These are phyloP conservation scores for Parazoanthus atlanticus DNA, from an alignment of 92 coral and sea anemone genomes.

Conservation along the genomic window DNA sequence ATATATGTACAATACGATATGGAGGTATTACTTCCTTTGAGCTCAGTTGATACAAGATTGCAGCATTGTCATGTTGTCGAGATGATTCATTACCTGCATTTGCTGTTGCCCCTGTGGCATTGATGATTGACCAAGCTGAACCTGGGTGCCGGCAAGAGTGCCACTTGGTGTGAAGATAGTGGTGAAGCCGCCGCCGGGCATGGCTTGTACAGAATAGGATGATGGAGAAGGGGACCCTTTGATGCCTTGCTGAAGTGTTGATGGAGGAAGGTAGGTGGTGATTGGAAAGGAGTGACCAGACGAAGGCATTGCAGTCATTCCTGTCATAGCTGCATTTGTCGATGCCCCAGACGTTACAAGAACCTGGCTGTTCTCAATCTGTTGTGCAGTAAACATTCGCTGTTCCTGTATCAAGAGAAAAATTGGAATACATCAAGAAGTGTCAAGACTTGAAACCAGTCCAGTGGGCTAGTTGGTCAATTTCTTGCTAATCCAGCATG, in stretches of 20 bases:
- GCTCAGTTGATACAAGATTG: conserved; percentile 43
- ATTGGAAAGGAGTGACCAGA: conserved; percentile 96
- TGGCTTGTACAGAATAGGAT: conserved; percentile 93
- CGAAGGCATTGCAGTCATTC: conserved; percentile 92
- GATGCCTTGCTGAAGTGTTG: conserved; percentile 76
- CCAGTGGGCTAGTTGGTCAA: too few relatives aligned
- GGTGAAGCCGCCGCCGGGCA: conserved; percentile 96
- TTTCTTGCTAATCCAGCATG: not conserved
- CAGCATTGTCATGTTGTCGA: conserved; percentile 46
- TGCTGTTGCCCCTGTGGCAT: conserved; percentile 80
- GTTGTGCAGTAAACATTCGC: conserved; percentile 88
- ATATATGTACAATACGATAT: not conserved
- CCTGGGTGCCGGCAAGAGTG: conserved; percentile 61
- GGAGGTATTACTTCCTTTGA: conserved; percentile 2
- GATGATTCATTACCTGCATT: conserved; percentile 53
- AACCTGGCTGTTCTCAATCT: conserved; percentile 85
- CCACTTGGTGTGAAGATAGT: conserved; percentile 96
- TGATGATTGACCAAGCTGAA: conserved; percentile 81
- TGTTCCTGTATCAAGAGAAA: conserved; percentile 74
- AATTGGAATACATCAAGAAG: not conserved
- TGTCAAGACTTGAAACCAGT: not conserved
- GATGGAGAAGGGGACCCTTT: conserved; percentile 68
- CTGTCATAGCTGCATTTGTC: conserved; percentile 85
- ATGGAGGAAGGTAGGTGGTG: conserved; percentile 93
- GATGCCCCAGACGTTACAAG: conserved; percentile 57